Evolutionary conservation across 2,113 vertebrate genomes (phyloP).

Genomic region (human (Homo sapiens)): GRCh38 chr18:50268001-50268500

Average conservation of each 20-base stretch:
- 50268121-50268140: background rate
- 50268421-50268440: background rate
- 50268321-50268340: too few species aligned
- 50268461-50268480: rapidly evolving
- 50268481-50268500: rapidly evolving
- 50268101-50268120: background rate
- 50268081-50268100: background rate
- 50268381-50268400: background rate
- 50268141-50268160: background rate
- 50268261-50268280: background rate
- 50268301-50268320: background rate
- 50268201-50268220: background rate
- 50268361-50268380: background rate
- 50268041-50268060: conserved; percentile 85
- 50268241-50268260: background rate
- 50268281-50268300: background rate
- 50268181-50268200: background rate
- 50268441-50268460: background rate
- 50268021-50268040: conserved; percentile 89
- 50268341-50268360: background rate
- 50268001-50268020: conserved; percentile 85
- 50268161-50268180: background rate
- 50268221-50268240: background rate
- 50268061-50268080: conserved; percentile 56
- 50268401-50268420: background rate